A percentile compares a stretch with the other conserved stretches of the same genome.
phyloP scores from a whole-genome alignment of 2,113 vertebrate species.

The Sterrhoptilus dennistouni region DNA sequence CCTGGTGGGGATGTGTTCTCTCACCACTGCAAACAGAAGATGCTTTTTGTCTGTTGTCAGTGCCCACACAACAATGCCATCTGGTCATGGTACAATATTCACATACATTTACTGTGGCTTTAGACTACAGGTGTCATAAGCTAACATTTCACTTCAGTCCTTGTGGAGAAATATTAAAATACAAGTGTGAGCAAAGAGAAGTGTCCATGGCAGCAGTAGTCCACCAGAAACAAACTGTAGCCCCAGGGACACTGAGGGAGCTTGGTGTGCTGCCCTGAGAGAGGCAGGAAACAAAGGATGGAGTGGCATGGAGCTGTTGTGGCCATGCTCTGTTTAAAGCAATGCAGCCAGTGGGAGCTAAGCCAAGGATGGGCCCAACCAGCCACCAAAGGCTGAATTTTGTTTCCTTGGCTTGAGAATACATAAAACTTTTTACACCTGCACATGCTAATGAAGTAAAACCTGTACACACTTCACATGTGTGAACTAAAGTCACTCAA shows the following conservation, averaged over 20 bases:
- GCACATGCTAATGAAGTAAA: neutral
- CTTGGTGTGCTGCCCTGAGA: neutral
- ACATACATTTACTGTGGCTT: neutral
- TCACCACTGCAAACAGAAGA: neutral
- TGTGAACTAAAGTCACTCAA: neutral
- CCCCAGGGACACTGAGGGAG: neutral
- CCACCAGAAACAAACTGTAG: neutral
- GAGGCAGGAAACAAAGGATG: neutral
- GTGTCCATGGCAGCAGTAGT: neutral
- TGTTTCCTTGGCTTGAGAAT: neutral
- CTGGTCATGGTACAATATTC: rapidly evolving
- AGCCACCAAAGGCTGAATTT: neutral
- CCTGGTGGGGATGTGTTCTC: neutral
- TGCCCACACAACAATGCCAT: neutral
- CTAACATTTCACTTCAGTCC: neutral
- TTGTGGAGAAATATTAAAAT: neutral
- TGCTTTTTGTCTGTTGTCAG: neutral
- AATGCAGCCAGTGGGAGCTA: neutral
- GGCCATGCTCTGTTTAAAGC: neutral
- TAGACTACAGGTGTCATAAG: neutral
- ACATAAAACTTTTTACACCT: neutral
- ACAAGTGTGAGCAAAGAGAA: neutral
- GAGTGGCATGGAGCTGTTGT: neutral
- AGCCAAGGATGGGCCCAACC: neutral
- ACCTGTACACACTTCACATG: neutral